Evolutionary conservation across 2,113 vertebrate genomes (phyloP).

Genomic region (Tinamus guttatus): DNA sequence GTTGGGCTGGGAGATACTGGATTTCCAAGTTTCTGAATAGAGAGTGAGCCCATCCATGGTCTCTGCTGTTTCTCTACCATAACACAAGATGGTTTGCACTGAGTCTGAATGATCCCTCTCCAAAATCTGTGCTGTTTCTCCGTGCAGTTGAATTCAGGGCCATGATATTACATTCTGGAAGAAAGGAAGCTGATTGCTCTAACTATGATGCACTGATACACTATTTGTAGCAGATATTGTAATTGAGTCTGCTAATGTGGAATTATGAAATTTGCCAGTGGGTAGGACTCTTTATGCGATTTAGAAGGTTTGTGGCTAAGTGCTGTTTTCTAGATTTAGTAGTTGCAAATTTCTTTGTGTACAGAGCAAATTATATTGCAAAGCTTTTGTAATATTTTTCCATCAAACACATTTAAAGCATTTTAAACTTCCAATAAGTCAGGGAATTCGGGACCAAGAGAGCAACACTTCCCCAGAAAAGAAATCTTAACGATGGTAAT

Average conservation of each 20-base stretch:
- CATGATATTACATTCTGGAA: not conserved
- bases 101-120: not conserved
- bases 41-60: rapidly evolving
- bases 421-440: slow-evolving; percentile 7
- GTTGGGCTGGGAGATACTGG: rapidly evolving
- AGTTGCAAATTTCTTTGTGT: not conserved
- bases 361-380: not conserved
- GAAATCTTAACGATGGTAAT: slow-evolving; percentile 46
- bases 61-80: not conserved
- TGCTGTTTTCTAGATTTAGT: not conserved
- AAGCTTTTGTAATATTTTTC: slow-evolving; percentile 18
- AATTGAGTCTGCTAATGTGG: slow-evolving; percentile 44
- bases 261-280: slow-evolving; percentile 38
- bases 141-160: not conserved
- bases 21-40: not conserved
- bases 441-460: not conserved
- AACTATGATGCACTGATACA: not conserved
- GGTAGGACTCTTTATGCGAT: not conserved
- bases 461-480: slow-evolving; percentile 30
- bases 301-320: not conserved
- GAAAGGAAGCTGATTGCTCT: not conserved
- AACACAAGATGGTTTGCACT: rapidly evolving
- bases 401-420: not conserved
- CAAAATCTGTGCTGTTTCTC: not conserved
- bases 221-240: slow-evolving; percentile 26